phyloP scores from a whole-genome alignment of 1,140 invertebrate genomes.

The Drosophila funebris region DNA sequence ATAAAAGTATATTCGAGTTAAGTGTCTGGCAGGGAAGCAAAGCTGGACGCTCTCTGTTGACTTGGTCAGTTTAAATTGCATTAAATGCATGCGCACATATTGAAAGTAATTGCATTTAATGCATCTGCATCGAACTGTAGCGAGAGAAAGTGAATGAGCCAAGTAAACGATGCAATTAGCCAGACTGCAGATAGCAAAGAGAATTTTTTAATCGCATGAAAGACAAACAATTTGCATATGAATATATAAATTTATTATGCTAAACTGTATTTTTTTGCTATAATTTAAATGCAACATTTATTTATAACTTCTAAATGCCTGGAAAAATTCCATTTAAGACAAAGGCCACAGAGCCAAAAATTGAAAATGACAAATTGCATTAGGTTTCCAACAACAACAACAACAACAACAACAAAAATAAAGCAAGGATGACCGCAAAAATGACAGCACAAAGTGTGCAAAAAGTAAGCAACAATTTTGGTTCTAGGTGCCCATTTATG shows the following conservation, averaged over 20 bases:
- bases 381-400: slow-evolving; percentile 33
- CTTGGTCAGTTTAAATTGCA: slow-evolving; percentile 58
- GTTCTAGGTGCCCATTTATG: slow-evolving; percentile 54
- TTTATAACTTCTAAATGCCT: slow-evolving; percentile 71
- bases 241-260: slow-evolving; percentile 49
- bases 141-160: background rate
- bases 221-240: slow-evolving; percentile 62
- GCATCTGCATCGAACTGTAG: slow-evolving; percentile 14
- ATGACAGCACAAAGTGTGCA: slow-evolving; percentile 65
- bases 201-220: slow-evolving; percentile 18
- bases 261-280: slow-evolving; percentile 49
- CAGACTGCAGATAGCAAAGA: slow-evolving; percentile 6
- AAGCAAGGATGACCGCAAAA: slow-evolving; percentile 57
- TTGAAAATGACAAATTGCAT: slow-evolving; percentile 81
- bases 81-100: slow-evolving; percentile 53
- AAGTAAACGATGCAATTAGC: slow-evolving; percentile 46
- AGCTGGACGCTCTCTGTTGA: slow-evolving; percentile 25
- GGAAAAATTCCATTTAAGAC: slow-evolving; percentile 70
- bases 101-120: slow-evolving; percentile 40
- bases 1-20: slow-evolving; percentile 70
- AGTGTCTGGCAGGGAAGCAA: slow-evolving; percentile 53
- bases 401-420: slow-evolving; percentile 7
- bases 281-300: slow-evolving; percentile 62
- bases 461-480: slow-evolving; percentile 66
- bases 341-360: slow-evolving; percentile 54